phyloP scores from a whole-genome alignment of 2,797 vertebrate genomes.

The Otus scops region DNA sequence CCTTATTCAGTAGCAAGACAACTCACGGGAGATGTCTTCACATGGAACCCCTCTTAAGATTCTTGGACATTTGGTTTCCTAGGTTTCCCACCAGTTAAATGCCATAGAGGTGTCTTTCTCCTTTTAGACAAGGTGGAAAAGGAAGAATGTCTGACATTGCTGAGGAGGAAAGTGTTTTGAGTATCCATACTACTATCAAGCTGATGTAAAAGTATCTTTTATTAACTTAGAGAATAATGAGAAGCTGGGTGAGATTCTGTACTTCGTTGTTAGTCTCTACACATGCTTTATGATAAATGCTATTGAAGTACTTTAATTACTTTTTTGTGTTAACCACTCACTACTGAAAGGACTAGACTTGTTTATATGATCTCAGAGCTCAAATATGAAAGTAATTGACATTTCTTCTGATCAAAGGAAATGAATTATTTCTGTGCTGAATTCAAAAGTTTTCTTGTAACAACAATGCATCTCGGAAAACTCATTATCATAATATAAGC shows the following conservation, averaged over 20 bases:
- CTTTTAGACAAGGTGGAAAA: background rate
- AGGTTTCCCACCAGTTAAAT: background rate
- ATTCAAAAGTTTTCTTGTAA: background rate
- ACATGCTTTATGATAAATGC: background rate
- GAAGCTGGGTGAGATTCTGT: background rate
- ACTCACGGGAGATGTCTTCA: background rate
- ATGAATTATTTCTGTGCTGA: background rate
- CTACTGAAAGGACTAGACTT: background rate
- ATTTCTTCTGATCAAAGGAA: slow-evolving; percentile 36
- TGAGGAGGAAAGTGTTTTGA: background rate
- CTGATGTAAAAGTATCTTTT: background rate
- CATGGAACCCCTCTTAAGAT: background rate
- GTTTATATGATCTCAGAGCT: background rate
- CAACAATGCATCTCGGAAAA: background rate
- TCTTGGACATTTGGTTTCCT: fast-evolving
- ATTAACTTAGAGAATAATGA: background rate
- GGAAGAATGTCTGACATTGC: background rate
- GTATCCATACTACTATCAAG: background rate
- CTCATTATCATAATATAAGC: slow-evolving; percentile 35
- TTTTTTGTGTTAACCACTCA: slow-evolving; percentile 16
- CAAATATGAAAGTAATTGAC: slow-evolving; percentile 6
- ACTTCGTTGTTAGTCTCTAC: background rate
- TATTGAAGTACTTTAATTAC: slow-evolving; percentile 31
- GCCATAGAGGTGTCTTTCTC: background rate
- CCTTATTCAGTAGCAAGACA: background rate